Base-by-base conservation (phyloP, 2,797 vertebrate genomes). In the Pangasius macronema region DNA sequence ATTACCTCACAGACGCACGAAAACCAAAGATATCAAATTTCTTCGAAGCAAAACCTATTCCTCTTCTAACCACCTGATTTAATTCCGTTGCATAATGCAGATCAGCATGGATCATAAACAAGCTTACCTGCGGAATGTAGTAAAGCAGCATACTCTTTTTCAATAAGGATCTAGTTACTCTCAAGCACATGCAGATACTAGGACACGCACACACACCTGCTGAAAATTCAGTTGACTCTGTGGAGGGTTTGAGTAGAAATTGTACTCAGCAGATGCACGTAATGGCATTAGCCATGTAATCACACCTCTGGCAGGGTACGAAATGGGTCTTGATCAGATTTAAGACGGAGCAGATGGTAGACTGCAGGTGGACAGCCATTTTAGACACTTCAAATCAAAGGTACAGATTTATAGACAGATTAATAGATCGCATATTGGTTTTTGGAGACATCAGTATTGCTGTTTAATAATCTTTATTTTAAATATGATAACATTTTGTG, bases 111-210 rank as follows among this genome's bases (percentile, higher is more conserved):
- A 63, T 61, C 42, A 84, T 39, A 73, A 77, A 49, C 11, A 83
- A 3, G 36, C 86, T 92, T 92, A 94, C 94, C 92, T 93, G 91
- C 27, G 86, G 86, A 59, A n/a, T 82, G 18, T 83, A 85, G 88
- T 93, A 92, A 73, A 93, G 91, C 89, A 86, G 90, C 93, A 92
- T 94, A 46, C 67, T 84, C 83, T 39, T 24, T 13, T 59, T 59
- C 70, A 87, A 16, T 61, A 65, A 76, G 67, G 36, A 85, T 36
- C 13, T n/a, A 13, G 63, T 53, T 79, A 80, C 4, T 85, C 22
- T 85, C n/a, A 63, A 49, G 20, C 46, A 51, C 70, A 75, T 72
- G 61, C 27, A 72, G 8, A 67, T 79, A 22, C 46, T 42, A 82
- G 57, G 30, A 0, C 61, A 30, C 51, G 24, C 76, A n/a, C 42